Evolutionary conservation across 2,797 vertebrate species (phyloP).

Genomic region (Lagodon rhomboides): DNA sequence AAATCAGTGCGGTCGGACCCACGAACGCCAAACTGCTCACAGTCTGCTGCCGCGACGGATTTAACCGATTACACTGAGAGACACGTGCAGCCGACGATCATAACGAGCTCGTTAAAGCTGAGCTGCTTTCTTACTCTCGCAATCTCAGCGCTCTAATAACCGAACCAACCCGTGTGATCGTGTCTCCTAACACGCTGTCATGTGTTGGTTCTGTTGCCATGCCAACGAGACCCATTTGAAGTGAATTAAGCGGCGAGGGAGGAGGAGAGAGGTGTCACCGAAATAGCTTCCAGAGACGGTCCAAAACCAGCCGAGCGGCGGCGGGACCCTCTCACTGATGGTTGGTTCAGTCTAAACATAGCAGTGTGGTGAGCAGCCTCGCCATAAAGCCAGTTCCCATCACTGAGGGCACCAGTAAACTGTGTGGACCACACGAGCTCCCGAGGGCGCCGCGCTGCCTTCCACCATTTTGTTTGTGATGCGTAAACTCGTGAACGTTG

Average conservation of each 20-base stretch:
- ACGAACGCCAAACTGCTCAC: conserved; percentile 19
- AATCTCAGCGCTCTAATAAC: background rate
- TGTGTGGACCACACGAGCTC: conserved; percentile 5
- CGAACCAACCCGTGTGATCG: too few relatives aligned
- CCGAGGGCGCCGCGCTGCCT: background rate
- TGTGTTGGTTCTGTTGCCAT: background rate
- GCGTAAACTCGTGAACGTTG: too few relatives aligned
- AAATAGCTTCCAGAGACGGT: conserved; percentile 62
- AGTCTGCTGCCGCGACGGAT: background rate
- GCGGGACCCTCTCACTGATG: conserved; percentile 41
- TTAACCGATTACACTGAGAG: too few relatives aligned
- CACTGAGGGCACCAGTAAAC: conserved; percentile 39
- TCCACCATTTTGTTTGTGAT: too few relatives aligned
- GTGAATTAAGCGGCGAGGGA: conserved; percentile 36
- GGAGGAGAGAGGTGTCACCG: conserved; percentile 33
- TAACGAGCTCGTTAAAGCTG: background rate
- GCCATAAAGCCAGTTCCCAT: conserved; percentile 49
- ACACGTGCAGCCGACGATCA: background rate
- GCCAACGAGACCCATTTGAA: conserved; percentile 14
- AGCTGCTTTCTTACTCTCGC: background rate
- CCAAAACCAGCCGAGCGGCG: conserved; percentile 35
- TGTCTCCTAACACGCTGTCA: background rate
- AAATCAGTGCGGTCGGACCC: conserved; percentile 48
- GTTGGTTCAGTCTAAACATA: conserved; percentile 65
- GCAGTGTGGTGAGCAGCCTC: conserved; percentile 47